Conservation (phyloP, 2,888 invertebrate species). For the Notodonta dromedarius region DNA sequence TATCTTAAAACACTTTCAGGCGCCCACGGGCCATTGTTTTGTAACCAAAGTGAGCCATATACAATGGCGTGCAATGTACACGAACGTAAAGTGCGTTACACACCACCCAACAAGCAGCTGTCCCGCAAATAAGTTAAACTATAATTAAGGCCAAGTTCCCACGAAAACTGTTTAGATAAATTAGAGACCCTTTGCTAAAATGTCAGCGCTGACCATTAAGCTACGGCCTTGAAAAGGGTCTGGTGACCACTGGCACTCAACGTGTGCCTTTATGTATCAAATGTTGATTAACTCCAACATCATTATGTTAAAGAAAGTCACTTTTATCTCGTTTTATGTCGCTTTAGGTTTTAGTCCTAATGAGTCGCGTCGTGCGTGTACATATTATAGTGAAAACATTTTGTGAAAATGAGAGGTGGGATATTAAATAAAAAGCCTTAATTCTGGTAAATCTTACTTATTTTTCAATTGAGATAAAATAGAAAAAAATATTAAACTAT, state of each 20-base stretch:
- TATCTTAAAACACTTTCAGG: no score
- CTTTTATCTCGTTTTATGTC: constrained; percentile 24
- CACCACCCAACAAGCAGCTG: constrained; percentile 57
- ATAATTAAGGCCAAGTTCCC: constrained; percentile 65
- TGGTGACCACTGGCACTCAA: constrained; percentile 48
- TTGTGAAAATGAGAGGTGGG: no score
- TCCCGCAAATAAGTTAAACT: constrained; percentile 77
- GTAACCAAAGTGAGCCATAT: background rate
- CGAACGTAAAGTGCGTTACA: constrained; percentile 40
- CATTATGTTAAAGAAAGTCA: constrained; percentile 34
- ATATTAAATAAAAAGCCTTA: no score
- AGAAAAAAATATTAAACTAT: no score
- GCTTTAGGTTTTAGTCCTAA: constrained; percentile 18
- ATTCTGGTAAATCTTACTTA: no score
- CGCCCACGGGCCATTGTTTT: background rate
- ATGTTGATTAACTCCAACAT: constrained; percentile 52
- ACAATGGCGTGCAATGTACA: constrained; percentile 28
- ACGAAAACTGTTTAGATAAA: constrained; percentile 73
- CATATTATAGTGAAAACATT: background rate
- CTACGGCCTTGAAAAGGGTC: constrained; percentile 68
- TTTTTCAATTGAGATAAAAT: no score
- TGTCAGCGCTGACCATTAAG: constrained; percentile 75
- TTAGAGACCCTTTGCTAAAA: constrained; percentile 81
- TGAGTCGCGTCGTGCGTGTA: constrained; percentile 13
- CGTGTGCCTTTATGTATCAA: constrained; percentile 56